Conservation (phyloP, 92 coral and sea anemone genomes). For the Desmophyllum pertusum region DNA sequence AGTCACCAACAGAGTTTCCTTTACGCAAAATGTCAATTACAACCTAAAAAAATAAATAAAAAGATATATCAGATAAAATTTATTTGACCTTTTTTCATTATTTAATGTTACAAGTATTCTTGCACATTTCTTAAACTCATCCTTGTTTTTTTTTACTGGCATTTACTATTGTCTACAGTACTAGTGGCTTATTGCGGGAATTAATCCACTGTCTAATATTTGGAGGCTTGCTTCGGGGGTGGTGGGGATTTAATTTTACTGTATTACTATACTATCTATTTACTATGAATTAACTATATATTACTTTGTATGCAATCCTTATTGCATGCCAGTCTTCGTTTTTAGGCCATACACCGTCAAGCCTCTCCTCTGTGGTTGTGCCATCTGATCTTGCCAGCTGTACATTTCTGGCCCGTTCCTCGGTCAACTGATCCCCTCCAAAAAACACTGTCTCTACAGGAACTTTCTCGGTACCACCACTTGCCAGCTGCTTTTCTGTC, state of each 20-base stretch:
- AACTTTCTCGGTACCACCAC: no score
- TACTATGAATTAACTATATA: background rate
- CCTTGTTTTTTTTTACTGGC: no score
- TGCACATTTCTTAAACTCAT: no score
- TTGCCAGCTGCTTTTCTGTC: no score
- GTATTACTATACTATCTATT: background rate
- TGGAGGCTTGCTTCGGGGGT: background rate
- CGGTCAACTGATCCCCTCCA: slow-evolving; percentile 69
- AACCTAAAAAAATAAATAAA: slow-evolving; percentile 19
- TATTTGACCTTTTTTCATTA: no score
- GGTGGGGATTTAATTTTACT: background rate
- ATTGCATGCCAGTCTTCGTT: slow-evolving; percentile 84
- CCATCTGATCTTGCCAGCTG: slow-evolving; percentile 65
- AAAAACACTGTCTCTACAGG: no score
- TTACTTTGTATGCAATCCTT: slow-evolving; percentile 63
- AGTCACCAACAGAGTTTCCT: slow-evolving; percentile 51
- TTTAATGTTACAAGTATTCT: no score
- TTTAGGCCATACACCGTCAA: no score
- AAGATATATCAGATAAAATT: background rate
- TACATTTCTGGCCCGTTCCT: slow-evolving; percentile 66
- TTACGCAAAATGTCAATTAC: no score
- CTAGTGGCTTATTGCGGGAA: no score
- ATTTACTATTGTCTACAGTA: no score
- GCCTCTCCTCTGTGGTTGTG: slow-evolving; percentile 5
- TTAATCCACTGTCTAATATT: no score